Percentiles rank a stretch among this genome's conserved stretches.
These are phyloP conservation scores for Acanthiza pusilla DNA, from an alignment of 2,797 vertebrate genomes.

Conservation along the genomic window DNA sequence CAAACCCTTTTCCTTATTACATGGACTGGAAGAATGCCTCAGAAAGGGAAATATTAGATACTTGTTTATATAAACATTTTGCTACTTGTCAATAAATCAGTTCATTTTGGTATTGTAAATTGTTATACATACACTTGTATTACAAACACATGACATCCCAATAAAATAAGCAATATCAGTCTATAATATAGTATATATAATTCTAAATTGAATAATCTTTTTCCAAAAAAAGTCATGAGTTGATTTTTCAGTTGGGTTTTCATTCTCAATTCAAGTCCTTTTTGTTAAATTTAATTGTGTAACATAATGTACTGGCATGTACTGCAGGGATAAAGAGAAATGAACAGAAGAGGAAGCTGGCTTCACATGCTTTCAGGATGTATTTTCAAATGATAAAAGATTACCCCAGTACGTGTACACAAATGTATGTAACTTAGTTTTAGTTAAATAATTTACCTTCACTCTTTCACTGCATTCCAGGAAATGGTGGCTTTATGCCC, in stretches of 20 bases:
- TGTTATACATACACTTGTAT: background rate
- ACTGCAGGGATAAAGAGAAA: background rate
- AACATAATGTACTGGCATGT: background rate
- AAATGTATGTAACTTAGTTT: background rate
- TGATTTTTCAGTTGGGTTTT: background rate
- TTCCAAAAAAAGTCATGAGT: background rate
- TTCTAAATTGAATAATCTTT: background rate
- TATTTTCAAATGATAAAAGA: background rate
- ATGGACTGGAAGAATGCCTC: slow-evolving; percentile 72
- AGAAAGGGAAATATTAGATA: slow-evolving; percentile 43
- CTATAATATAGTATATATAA: background rate
- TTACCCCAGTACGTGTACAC: background rate
- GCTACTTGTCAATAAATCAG: background rate
- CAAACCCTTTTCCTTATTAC: slow-evolving; percentile 23
- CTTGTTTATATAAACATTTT: background rate
- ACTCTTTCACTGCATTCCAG: background rate
- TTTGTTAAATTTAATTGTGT: background rate
- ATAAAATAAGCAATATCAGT: background rate
- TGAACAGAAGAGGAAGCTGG: background rate
- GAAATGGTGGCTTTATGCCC: background rate
- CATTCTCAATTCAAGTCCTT: background rate
- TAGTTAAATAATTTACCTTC: background rate
- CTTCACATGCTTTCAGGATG: background rate
- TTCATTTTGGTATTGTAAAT: background rate
- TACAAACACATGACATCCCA: background rate